phyloP scores from a whole-genome alignment of 2,888 invertebrate species.

The Lumbricus terrestris region DNA sequence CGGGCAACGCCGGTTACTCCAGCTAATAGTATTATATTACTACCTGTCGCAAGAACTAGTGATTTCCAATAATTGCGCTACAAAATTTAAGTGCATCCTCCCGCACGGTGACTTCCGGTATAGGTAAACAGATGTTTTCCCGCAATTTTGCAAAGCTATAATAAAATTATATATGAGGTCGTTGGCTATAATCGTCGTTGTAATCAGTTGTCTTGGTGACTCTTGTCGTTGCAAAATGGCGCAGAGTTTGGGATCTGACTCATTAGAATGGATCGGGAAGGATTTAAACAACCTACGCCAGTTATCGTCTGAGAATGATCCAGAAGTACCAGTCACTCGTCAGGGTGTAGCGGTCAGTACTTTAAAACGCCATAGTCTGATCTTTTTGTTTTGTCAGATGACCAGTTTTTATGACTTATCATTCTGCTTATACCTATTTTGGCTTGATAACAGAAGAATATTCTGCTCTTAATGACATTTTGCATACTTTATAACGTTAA shows the following conservation, averaged over 20 bases:
- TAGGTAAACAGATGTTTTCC: too few relatives aligned
- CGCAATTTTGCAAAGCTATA: too few relatives aligned
- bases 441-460: neutral
- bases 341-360: constrained; percentile 82
- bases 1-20: too few relatives aligned
- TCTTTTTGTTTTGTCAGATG: too few relatives aligned
- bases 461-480: neutral
- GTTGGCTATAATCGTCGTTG: neutral
- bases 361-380: neutral
- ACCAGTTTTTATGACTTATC: too few relatives aligned
- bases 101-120: too few relatives aligned
- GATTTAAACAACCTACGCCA: neutral
- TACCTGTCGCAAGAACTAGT: too few relatives aligned
- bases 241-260: neutral
- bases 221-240: neutral
- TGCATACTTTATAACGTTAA: too few relatives aligned
- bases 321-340: constrained; percentile 91
- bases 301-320: constrained; percentile 71
- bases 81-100: too few relatives aligned
- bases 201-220: neutral
- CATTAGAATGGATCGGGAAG: neutral
- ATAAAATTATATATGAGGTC: too few relatives aligned
- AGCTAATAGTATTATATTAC: too few relatives aligned
- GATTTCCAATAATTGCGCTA: too few relatives aligned
- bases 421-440: neutral